Conservation (phyloP, 2,797 vertebrate species). For the Cryptoprocta ferox region DNA sequence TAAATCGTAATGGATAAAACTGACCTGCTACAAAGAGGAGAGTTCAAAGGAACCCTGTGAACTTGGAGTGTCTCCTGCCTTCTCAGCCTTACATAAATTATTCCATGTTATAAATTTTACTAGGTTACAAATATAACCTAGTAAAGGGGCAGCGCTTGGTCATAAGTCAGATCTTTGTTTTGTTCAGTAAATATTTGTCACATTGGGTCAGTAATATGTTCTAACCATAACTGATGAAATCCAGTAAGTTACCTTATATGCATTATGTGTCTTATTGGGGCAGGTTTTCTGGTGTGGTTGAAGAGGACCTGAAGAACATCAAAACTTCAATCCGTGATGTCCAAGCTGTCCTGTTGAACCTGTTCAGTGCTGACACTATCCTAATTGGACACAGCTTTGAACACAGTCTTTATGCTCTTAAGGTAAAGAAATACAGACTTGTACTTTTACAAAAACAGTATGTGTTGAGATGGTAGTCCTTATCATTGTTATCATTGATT, state of each 20-base stretch:
- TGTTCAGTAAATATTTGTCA: not conserved
- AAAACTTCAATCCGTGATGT: constrained; percentile 86
- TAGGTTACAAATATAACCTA: not conserved
- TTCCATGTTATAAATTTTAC: not conserved
- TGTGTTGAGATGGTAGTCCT: not conserved
- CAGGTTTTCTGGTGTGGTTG: constrained; percentile 90
- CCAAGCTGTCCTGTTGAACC: constrained; percentile 88
- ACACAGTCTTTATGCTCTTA: constrained; percentile 89
- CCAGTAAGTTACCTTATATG: not conserved
- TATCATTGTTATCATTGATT: not conserved
- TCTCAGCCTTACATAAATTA: not conserved
- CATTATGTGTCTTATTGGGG: not conserved
- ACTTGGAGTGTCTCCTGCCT: not conserved
- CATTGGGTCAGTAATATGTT: not conserved
- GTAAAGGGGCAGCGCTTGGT: not conserved
- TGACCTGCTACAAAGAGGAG: not conserved
- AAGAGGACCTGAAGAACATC: constrained; percentile 86
- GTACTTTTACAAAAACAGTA: not conserved
- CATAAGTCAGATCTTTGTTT: not conserved
- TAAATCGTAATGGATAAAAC: not conserved
- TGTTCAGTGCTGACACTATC: constrained; percentile 89
- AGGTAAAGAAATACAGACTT: constrained; percentile 85
- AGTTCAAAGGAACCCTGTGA: not conserved
- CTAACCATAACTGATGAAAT: not conserved
- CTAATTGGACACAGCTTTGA: constrained; percentile 91